Evolutionary conservation across 2,888 invertebrate species (phyloP), one percentile per base, ranked within the genome.

Genomic region (Caenorhabditis afra): DNA sequence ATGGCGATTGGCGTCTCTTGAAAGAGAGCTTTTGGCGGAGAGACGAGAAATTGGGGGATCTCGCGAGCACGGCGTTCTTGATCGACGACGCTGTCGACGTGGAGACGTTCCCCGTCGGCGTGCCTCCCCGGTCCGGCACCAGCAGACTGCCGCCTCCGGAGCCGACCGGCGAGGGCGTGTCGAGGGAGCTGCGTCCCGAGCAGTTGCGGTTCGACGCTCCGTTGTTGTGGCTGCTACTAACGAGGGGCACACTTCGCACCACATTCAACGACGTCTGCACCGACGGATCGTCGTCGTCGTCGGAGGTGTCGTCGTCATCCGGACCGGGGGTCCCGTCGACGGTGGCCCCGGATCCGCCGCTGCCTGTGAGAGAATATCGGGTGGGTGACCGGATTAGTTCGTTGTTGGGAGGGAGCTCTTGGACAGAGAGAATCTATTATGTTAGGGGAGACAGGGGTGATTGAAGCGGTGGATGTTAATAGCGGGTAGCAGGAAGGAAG

Each of bases 221-320:
- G 39, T 74, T 61, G 35, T n/a, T 29, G 14, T 10, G 3, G 37
- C 18, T 20, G 20, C 20, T 57, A 47, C 55, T 57, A 49, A 81
- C 61, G 35, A 49, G 55, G 22, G 71, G 67, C n/a, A 68, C 62
- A 44, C 74, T 68, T 45, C 75, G 78, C 20, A 73, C 64, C 47
- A 85, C 85, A 58, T 86, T 84, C 23, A 76, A 73, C 14, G 83
- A 83, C 12, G 84, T 80, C 57, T 83, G 82, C 39, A 84, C 82
- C n/a, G 83, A 79, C 0, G 84, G 85, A 59, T 84, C 86, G 59
- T 85, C 85, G 45, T 85, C 85, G 47, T 83, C 83, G 12, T 80
- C 82, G 10, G 79, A 74, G 7, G 81, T 79, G 47, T 83, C 83
- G 66, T 76, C 74, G 55, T 85, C 85, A 20, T 71, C 76, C 14